A percentile compares a stretch with the other conserved stretches of the same genome.
Conservation (phyloP, 2,888 invertebrate genomes). For the Lasioglossum calceatum region DNA sequence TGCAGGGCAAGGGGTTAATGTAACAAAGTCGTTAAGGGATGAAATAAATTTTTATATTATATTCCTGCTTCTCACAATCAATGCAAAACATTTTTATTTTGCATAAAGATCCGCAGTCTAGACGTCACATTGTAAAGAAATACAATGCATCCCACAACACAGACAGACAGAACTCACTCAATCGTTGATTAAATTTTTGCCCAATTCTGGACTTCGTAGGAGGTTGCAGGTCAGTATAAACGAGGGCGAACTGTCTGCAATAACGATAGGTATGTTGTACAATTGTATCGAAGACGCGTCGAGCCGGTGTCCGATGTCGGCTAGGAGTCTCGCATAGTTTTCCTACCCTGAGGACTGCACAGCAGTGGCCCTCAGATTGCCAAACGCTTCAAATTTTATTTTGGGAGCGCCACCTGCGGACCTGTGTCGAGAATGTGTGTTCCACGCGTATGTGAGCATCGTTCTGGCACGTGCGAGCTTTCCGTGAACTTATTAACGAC, state of each 20-base stretch:
- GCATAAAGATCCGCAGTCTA: no score
- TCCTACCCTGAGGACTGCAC: slow-evolving; percentile 52
- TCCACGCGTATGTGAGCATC: slow-evolving; percentile 50
- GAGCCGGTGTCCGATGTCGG: slow-evolving; percentile 63
- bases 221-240: neutral
- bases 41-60: no score
- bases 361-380: slow-evolving; percentile 71
- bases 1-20: no score
- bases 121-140: no score
- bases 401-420: slow-evolving; percentile 81
- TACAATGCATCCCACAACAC: no score
- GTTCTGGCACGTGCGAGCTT: slow-evolving; percentile 66
- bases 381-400: slow-evolving; percentile 81
- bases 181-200: no score
- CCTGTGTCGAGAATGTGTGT: slow-evolving; percentile 75
- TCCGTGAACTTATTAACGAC: slow-evolving; percentile 45
- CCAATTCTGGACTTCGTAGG: neutral
- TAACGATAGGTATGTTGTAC: slow-evolving; percentile 50
- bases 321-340: slow-evolving; percentile 59
- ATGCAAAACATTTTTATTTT: no score
- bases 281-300: slow-evolving; percentile 41
- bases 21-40: no score
- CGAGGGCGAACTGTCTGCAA: slow-evolving; percentile 6
- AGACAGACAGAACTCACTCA: no score
- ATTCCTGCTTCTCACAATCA: no score